These are phyloP conservation scores for Alviniconcha strummeri DNA, from an alignment of 2,888 invertebrate species.

Conservation along the genomic window DNA sequence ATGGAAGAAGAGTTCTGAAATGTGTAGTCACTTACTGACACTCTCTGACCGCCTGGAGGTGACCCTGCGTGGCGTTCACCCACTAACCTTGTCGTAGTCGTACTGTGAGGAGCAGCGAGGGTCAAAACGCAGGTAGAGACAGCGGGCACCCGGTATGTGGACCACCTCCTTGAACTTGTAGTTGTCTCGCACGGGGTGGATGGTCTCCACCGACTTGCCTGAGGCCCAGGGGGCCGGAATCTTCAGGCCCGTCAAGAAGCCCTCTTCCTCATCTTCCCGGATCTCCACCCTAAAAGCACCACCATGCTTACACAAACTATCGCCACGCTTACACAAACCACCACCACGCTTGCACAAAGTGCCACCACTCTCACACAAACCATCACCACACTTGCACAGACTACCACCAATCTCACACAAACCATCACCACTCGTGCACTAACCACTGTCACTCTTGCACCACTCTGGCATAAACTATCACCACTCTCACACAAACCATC, in stretches of 20 bases:
- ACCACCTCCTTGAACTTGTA: conserved; percentile 73
- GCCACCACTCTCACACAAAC: no score
- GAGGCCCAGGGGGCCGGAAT: conserved; percentile 74
- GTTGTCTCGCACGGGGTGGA: conserved; percentile 73
- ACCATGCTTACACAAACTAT: background rate
- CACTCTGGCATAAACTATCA: no score
- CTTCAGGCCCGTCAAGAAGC: conserved; percentile 70
- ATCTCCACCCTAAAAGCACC: conserved; percentile 23
- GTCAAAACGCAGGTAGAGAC: conserved; percentile 72
- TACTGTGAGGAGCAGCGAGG: conserved; percentile 73
- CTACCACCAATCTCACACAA: no score
- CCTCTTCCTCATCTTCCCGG: conserved; percentile 61
- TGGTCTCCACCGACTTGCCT: conserved; percentile 70
- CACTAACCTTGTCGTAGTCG: conserved; percentile 73
- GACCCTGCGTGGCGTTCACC: background rate
- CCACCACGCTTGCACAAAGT: no score
- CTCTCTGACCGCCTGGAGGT: background rate
- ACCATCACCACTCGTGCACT: no score
- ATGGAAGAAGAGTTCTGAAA: no score
- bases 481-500: no score
- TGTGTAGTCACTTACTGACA: background rate
- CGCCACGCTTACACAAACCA: no score
- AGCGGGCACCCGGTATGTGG: conserved; percentile 72
- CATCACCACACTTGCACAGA: no score
- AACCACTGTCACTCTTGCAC: no score